These are phyloP conservation scores for Mechanitis messenoides DNA, from an alignment of 2,888 invertebrate species.

Conservation along the genomic window DNA sequence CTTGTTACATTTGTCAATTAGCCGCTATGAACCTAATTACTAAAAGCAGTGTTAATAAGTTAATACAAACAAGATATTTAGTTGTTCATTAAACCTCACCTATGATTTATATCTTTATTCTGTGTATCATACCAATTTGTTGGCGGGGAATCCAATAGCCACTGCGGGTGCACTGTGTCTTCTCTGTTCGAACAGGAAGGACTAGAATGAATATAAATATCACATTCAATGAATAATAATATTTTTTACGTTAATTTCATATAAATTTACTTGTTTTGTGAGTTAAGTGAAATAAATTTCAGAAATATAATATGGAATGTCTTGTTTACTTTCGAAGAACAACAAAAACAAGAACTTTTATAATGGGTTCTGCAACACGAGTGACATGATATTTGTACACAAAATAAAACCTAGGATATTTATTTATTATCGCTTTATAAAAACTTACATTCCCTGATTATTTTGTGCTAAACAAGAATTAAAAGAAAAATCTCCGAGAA, in stretches of 20 bases:
- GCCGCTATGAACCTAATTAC: background rate
- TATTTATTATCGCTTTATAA: background rate
- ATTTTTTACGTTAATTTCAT: too few relatives aligned
- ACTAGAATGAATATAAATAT: constrained; percentile 35
- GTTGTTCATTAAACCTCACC: constrained; percentile 38
- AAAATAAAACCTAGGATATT: background rate
- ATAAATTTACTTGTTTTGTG: too few relatives aligned
- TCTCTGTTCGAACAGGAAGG: constrained; percentile 76
- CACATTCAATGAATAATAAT: background rate
- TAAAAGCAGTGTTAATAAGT: background rate
- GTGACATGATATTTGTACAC: background rate
- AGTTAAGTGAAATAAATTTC: too few relatives aligned
- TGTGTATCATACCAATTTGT: constrained; percentile 78
- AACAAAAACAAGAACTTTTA: constrained; percentile 13
- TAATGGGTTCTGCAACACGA: background rate
- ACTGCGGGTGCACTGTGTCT: constrained; percentile 79
- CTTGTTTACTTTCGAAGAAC: constrained; percentile 1
- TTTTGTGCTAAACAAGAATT: constrained; percentile 79
- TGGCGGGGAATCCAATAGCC: constrained; percentile 79
- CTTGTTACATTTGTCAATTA: too few relatives aligned
- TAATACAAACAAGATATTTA: background rate
- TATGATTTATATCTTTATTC: constrained; percentile 41
- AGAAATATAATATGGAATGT: background rate
- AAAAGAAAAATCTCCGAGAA: constrained; percentile 83
- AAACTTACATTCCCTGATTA: constrained; percentile 76